These are phyloP conservation scores for Paramisgurnus dabryanus DNA, from an alignment of 2,113 vertebrate species.

Conservation along the genomic window DNA sequence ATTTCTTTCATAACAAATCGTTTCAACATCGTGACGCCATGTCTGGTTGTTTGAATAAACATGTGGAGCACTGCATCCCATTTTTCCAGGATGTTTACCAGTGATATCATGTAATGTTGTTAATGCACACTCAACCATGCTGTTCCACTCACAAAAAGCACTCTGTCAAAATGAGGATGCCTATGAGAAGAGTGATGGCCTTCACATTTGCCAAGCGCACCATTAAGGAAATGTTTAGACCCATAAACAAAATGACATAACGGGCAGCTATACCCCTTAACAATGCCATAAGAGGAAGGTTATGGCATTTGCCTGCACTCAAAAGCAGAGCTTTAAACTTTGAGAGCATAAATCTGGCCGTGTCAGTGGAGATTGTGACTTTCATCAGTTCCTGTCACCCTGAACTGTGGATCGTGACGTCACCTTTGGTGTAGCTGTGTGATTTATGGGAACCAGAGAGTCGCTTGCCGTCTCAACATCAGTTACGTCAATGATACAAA, in stretches of 20 bases:
- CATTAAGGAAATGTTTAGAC: slow-evolving; percentile 47
- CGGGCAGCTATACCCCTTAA: slow-evolving; percentile 29
- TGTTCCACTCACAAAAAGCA: slow-evolving; percentile 37
- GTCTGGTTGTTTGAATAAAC: slow-evolving; percentile 12
- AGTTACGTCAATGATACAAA: slow-evolving; percentile 47
- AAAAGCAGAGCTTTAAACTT: slow-evolving; percentile 43
- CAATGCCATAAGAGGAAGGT: slow-evolving; percentile 44
- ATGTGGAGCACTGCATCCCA: not conserved
- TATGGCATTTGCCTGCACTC: slow-evolving; percentile 34
- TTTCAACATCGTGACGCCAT: slow-evolving; percentile 21
- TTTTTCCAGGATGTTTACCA: slow-evolving; percentile 28
- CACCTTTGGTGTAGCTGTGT: slow-evolving; percentile 42
- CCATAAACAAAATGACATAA: slow-evolving; percentile 53
- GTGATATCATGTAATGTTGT: slow-evolving; percentile 36
- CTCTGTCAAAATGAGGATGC: slow-evolving; percentile 40
- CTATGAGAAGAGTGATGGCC: slow-evolving; percentile 40
- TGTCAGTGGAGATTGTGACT: slow-evolving; percentile 43
- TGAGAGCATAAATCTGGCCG: slow-evolving; percentile 38
- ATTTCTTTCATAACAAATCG: slow-evolving; percentile 10
- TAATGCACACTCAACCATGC: slow-evolving; percentile 31
- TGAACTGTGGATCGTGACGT: slow-evolving; percentile 37
- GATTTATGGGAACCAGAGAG: slow-evolving; percentile 43
- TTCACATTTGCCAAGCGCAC: slow-evolving; percentile 45
- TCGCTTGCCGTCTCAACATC: slow-evolving; percentile 35
- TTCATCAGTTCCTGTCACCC: slow-evolving; percentile 46